Conservation (phyloP, 2,113 vertebrate species). For the Nothobranchius furzeri region DNA sequence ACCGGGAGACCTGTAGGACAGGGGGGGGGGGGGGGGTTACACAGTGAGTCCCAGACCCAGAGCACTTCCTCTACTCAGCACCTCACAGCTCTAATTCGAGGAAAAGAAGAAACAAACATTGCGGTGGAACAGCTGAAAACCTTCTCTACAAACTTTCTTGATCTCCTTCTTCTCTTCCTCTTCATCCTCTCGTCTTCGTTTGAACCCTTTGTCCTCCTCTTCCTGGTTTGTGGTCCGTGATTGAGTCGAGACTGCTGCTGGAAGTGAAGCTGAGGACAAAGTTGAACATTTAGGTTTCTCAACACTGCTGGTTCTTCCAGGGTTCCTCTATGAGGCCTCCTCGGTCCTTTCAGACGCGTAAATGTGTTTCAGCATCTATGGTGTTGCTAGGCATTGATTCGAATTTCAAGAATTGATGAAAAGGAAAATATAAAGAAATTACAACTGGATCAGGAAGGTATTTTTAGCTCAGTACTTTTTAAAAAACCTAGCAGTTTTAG, state of each 20-base stretch:
- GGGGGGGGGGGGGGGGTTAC: background rate
- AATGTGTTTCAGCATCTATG: too few relatives aligned
- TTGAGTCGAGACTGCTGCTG: background rate
- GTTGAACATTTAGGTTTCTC: too few relatives aligned
- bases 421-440: too few relatives aligned
- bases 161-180: constrained; percentile 78
- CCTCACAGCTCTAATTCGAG: constrained; percentile 13
- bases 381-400: too few relatives aligned
- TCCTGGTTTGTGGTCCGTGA: constrained; percentile 32
- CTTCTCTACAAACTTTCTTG: constrained; percentile 99
- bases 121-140: constrained; percentile 90
- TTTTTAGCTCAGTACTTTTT: too few relatives aligned
- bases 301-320: too few relatives aligned
- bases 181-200: constrained; percentile 81
- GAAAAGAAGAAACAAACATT: constrained; percentile 58
- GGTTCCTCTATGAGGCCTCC: too few relatives aligned
- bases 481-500: too few relatives aligned
- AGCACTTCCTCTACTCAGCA: background rate
- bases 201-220: constrained; percentile 73
- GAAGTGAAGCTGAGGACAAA: constrained; percentile 15
- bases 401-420: too few relatives aligned
- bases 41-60: background rate
- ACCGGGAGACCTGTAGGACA: constrained; percentile 69
- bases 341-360: too few relatives aligned
- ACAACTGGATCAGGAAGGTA: too few relatives aligned